Evolutionary conservation across 1,140 invertebrate species (phyloP), one percentile per base, ranked within the genome.

Genomic region (Calliphora vicina): DNA sequence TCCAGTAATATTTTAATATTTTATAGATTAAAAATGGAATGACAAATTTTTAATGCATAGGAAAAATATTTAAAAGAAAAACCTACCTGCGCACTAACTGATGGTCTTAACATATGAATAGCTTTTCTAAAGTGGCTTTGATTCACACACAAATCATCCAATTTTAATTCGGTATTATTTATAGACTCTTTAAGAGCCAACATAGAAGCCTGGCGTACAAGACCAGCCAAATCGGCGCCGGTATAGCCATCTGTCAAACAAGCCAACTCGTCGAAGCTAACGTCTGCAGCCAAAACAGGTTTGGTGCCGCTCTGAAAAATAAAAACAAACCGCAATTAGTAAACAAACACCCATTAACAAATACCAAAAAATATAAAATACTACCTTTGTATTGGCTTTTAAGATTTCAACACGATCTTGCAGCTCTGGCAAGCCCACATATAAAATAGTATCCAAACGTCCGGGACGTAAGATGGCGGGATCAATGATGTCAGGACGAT

Each of bases 401-500:
- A 99, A 91, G 86, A 99, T 99, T 84, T 99, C 97, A 1, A 93
- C 92, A 84, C 98, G 92, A 88, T 98, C 98, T 29, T 93, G 89
- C 13, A 93, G 89, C 25, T 92, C 93, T 3, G 99, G 99, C 85
- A 99, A 92, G 23, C 97, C 98, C 5, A 99, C 97, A 91, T 97
- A 99, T 25, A 99, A 92, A 76, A 97, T 94, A 90, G 98, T 97
- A 90, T 99, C 98, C 67, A 99, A 92, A 86, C 99, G 93, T 17
- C 98, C 98, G 0, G 98, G 98, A 90, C 99, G 92, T 78, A 99
- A 91, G 78, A 99, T 95, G 1, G 99, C 99, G 3, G 97, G 96
- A 92, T 99, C 99, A 83, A 99, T 95, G 9, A 99, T 99, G 87
- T 99, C 98, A 74, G 97, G 97, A 86, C 98, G 92, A 93, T 99